A percentile compares a stretch with the other conserved stretches of the same genome.
Conservation (phyloP, 1,140 invertebrate species). For the Ephestia elutella region DNA sequence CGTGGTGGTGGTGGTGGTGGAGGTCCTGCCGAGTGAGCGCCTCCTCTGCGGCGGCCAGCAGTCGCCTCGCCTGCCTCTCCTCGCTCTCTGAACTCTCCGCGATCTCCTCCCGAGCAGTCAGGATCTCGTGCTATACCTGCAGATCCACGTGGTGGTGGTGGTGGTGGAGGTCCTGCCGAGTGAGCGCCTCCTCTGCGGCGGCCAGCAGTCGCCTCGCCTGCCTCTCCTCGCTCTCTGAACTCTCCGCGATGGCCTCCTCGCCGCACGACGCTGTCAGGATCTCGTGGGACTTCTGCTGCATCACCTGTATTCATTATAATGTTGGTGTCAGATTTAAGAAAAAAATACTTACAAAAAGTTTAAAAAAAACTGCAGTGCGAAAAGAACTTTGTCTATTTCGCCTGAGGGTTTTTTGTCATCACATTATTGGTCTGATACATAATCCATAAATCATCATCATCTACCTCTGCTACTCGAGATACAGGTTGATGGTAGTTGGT, state of each 20-base stretch:
- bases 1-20: conserved; percentile 28
- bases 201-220: conserved; percentile 54
- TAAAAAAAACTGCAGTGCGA: too few relatives aligned
- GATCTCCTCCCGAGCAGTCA: too few relatives aligned
- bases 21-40: conserved; percentile 37
- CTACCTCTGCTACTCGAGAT: too few relatives aligned
- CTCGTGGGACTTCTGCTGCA: conserved; percentile 73
- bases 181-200: conserved; percentile 60
- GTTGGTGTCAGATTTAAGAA: neutral
- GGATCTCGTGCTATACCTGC: neutral
- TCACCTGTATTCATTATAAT: conserved; percentile 39
- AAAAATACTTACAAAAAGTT: too few relatives aligned
- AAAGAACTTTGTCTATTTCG: too few relatives aligned
- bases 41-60: conserved; percentile 60
- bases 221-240: conserved; percentile 39
- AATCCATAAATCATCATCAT: too few relatives aligned
- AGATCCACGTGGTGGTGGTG: conserved; percentile 29
- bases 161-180: conserved; percentile 23
- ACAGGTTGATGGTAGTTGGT: too few relatives aligned
- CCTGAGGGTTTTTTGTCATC: too few relatives aligned
- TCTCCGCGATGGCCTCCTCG: conserved; percentile 21
- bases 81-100: conserved; percentile 21
- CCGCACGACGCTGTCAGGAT: conserved; percentile 60
- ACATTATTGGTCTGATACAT: too few relatives aligned
- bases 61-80: conserved; percentile 51